Evolutionary conservation across 2,113 vertebrate genomes (phyloP).

Genomic region (Camelus dromedarius): DNA sequence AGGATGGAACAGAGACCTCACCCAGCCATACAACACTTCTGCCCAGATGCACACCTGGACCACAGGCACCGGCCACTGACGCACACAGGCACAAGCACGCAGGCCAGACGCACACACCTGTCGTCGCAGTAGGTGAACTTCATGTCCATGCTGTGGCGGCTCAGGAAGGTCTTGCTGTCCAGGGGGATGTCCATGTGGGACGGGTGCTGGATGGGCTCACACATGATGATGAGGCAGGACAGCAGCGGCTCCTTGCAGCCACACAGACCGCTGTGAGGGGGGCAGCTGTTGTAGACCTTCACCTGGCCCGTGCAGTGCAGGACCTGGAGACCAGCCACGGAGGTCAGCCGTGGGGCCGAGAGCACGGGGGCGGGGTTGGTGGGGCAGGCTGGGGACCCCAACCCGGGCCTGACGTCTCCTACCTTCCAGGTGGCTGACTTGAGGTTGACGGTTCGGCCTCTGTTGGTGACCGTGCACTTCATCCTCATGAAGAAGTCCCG

Average conservation of each 20-base stretch:
- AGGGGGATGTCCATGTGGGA: constrained; percentile 95
- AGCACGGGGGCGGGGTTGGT: accelerated
- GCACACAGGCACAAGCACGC: accelerated
- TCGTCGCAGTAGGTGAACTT: constrained; percentile 97
- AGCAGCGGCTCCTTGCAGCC: constrained; percentile 94
- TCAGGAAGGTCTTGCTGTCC: constrained; percentile 96
- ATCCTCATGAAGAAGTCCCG: constrained; percentile 97
- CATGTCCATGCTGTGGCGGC: constrained; percentile 99
- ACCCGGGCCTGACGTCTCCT: neutral
- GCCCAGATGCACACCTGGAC: neutral
- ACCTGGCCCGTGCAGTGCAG: constrained; percentile 95
- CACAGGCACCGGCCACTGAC: accelerated
- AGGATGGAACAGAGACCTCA: neutral
- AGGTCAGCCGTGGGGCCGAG: neutral
- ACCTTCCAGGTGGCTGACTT: constrained; percentile 99
- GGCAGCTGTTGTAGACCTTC: constrained; percentile 88
- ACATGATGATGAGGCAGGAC: constrained; percentile 95
- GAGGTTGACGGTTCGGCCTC: constrained; percentile 95
- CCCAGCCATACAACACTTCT: too few species aligned
- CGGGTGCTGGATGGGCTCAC: constrained; percentile 96
- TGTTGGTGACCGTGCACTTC: constrained; percentile 95
- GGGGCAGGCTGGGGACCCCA: neutral
- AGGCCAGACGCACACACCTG: constrained; percentile 82
- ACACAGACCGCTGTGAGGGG: constrained; percentile 89
- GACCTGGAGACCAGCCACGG: constrained; percentile 87